These are phyloP conservation scores for Hystrix cristata DNA, from an alignment of 2,113 vertebrate species.

Conservation along the genomic window DNA sequence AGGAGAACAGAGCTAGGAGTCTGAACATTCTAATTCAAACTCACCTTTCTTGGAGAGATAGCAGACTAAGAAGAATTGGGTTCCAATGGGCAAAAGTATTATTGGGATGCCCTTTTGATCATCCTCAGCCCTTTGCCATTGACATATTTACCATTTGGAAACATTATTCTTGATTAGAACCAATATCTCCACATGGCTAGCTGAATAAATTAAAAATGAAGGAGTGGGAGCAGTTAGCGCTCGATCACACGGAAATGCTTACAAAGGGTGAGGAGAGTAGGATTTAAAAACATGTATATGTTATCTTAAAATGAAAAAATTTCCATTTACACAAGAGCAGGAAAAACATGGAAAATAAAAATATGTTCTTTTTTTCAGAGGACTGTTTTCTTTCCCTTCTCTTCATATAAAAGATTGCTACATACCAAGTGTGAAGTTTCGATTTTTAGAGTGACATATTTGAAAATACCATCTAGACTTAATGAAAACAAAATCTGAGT, in stretches of 20 bases:
- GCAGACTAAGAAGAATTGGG: background rate
- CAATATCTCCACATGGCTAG: background rate
- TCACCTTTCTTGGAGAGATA: background rate
- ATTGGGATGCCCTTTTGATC: background rate
- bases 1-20: background rate
- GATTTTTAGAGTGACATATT: slow-evolving; percentile 40
- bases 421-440: background rate
- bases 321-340: background rate
- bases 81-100: background rate
- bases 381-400: background rate
- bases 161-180: background rate
- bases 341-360: background rate
- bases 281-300: background rate
- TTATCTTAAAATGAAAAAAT: background rate
- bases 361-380: background rate
- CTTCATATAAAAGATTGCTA: background rate
- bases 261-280: background rate
- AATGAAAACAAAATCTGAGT: background rate
- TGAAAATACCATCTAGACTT: slow-evolving; percentile 15
- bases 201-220: background rate
- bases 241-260: background rate
- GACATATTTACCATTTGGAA: background rate
- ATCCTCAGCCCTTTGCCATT: background rate
- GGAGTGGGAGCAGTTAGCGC: background rate
- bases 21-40: background rate